Evolutionary conservation across 2,113 vertebrate species (phyloP).

Genomic region (Chloropsis hardwickii): DNA sequence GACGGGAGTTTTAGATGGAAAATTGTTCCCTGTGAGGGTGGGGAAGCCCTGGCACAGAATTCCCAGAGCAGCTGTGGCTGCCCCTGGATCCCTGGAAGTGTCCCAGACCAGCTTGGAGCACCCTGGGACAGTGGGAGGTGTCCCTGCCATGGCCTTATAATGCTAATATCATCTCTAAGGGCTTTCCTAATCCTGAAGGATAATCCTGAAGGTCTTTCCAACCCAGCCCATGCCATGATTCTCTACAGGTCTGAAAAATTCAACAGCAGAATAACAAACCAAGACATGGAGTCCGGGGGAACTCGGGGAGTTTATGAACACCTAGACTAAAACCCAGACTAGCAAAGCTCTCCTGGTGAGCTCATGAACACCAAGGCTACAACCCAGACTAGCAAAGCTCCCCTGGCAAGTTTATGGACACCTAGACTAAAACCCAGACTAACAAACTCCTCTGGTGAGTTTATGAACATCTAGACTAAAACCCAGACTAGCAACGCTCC

Average conservation of each 20-base stretch:
- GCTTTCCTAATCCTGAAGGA: fast-evolving
- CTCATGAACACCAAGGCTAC: not conserved
- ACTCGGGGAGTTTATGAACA: not conserved
- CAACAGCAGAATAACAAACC: fast-evolving
- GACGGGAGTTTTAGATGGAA: not conserved
- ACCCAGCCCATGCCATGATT: not conserved
- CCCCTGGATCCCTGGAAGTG: not conserved
- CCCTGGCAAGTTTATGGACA: not conserved
- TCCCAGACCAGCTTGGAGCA: not conserved
- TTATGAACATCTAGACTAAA: not conserved
- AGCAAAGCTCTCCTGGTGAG: too few relatives aligned
- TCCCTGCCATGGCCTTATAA: not conserved
- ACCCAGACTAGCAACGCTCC: not conserved
- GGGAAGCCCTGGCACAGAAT: not conserved
- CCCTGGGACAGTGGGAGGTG: not conserved
- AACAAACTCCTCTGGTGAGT: fast-evolving
- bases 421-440: not conserved
- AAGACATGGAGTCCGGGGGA: not conserved
- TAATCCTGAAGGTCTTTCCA: not conserved
- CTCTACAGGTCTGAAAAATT: fast-evolving
- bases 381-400: not conserved
- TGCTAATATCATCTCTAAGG: not conserved
- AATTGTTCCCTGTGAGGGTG: not conserved
- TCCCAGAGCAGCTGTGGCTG: not conserved
- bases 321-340: not conserved